Percentiles rank a stretch among this genome's conserved stretches.
phyloP scores from a whole-genome alignment of 2,113 vertebrate species.

The Mesocricetus auratus region DNA sequence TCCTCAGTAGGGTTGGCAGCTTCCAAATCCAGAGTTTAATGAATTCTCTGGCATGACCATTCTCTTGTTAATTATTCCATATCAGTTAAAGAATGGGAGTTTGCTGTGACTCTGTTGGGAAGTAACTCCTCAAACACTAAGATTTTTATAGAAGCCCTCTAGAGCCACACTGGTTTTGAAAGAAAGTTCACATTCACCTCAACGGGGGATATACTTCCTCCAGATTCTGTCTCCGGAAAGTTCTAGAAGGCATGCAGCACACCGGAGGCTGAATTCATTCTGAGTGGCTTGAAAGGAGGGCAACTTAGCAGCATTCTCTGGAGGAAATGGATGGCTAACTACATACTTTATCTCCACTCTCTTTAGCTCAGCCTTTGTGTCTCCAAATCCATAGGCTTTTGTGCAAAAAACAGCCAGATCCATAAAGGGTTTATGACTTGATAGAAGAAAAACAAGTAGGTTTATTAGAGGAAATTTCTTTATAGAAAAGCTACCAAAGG shows the following conservation, averaged over 20 bases:
- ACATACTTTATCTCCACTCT: background rate
- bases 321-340: background rate
- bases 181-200: background rate
- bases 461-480: constrained; percentile 1
- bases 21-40: constrained; percentile 29
- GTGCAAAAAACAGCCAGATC: background rate
- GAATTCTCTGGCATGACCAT: background rate
- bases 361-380: background rate
- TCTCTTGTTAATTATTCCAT: constrained; percentile 15
- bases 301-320: background rate
- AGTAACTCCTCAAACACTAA: constrained; percentile 1
- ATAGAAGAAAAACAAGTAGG: background rate
- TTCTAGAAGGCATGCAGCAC: background rate
- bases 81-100: constrained; percentile 2
- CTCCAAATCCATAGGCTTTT: background rate
- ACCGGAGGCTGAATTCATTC: background rate
- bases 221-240: constrained; percentile 7
- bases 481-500: background rate
- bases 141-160: constrained; percentile 13
- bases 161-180: background rate
- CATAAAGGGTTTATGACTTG: background rate
- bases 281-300: background rate
- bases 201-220: background rate
- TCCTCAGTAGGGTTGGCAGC: background rate
- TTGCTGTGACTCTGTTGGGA: constrained; percentile 11